Evolutionary conservation across 2,113 vertebrate genomes (phyloP).

Genomic region (Carettochelys insculpta): DNA sequence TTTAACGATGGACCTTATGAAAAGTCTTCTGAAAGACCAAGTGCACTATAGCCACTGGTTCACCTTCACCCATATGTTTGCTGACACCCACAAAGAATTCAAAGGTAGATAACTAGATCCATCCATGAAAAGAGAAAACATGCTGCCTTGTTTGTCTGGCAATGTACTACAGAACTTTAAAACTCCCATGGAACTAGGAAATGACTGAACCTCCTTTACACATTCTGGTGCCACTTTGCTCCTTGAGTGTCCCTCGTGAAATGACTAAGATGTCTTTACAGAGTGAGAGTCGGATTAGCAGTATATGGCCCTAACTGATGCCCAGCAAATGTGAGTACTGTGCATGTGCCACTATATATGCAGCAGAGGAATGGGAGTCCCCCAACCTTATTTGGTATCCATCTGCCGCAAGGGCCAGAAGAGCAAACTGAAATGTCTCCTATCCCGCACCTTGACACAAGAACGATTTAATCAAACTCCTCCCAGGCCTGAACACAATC

Average conservation of each 20-base stretch:
- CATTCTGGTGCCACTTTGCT: not conserved
- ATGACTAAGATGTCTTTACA: not conserved
- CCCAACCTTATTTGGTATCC: constrained; percentile 35
- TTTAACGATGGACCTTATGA: not conserved
- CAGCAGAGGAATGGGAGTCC: not conserved
- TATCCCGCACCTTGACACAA: not conserved
- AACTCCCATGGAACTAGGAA: not conserved
- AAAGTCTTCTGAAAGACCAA: not conserved
- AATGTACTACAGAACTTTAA: not conserved
- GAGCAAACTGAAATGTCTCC: constrained; percentile 28
- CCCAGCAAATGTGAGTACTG: constrained; percentile 5
- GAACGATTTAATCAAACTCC: constrained; percentile 3
- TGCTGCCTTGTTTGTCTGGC: fast-evolving
- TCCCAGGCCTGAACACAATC: not conserved
- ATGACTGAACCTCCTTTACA: not conserved
- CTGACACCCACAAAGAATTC: not conserved
- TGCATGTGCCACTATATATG: not conserved
- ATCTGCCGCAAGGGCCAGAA: constrained; percentile 15
- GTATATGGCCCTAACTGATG: constrained; percentile 2
- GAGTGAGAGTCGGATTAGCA: constrained; percentile 29
- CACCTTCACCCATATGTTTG: not conserved
- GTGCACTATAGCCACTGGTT: not conserved
- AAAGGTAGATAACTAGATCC: not conserved
- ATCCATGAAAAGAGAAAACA: not conserved
- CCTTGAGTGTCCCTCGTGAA: not conserved